Evolutionary conservation across 2,888 invertebrate genomes (phyloP), one percentile per base, ranked within the genome.

Genomic region (Xylocampa areola): DNA sequence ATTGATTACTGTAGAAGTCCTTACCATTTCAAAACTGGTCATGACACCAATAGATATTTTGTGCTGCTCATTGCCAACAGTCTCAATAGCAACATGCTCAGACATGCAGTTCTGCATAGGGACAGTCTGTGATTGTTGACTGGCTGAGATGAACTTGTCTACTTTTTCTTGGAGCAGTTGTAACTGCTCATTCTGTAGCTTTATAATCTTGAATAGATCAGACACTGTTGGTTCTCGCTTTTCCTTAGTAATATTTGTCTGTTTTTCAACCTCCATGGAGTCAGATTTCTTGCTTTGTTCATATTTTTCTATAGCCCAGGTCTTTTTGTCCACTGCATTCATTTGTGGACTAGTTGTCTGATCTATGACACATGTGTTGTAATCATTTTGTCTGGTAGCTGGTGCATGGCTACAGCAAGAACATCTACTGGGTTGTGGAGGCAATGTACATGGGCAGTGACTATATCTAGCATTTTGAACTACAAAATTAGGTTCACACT

Each of bases 41-140:
- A 96, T 96, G 1, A 96, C 95, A 53, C 96, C 96, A 48, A 96
- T 95, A 0, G 96, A 96, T 76, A 96, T 95, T 86, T 95, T 96
- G 73, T 88, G 94, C 53, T 84, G 85, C 62, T 85, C 88, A 58
- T 84, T 85, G 83, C 88, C 85, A 83, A 73, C 82, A 73, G 82
- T 76, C 82, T 86, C 79, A 67, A 92, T 63, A 37, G 87, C 77
- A 4, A 89, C 82, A 61, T 89, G 87, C 57, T 90, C 87, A 1
- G 84, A 80, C 11, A 84, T 77, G 66, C 76, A 85, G 39, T 85
- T 87, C 58, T 87, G 80, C 10, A 80, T 62, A 14, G 79, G 81
- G 25, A 73, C 79, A 41, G 72, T 73, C 49, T 63, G 55, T 0
- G 79, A 81, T 36, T 77, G 79, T 44, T 81, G 84, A 43, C 75